These are phyloP conservation scores for Sylvietta virens DNA, from an alignment of 2,113 vertebrate genomes.

Conservation along the genomic window DNA sequence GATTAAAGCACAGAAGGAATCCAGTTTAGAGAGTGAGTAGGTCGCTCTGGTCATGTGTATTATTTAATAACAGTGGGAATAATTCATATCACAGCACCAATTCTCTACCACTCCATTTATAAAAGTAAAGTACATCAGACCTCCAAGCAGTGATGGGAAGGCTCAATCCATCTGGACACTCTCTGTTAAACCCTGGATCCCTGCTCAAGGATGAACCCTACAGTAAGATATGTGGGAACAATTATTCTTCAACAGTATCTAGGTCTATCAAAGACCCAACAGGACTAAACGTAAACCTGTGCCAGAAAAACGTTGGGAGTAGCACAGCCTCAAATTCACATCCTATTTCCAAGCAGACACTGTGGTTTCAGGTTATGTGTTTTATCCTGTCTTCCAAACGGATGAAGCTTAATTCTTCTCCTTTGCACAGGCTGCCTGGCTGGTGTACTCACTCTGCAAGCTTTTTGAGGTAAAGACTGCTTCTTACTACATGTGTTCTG, in stretches of 20 bases:
- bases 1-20: constrained; percentile 45
- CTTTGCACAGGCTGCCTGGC: background rate
- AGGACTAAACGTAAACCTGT: background rate
- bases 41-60: constrained; percentile 42
- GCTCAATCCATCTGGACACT: background rate
- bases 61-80: constrained; percentile 60
- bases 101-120: background rate
- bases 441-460: background rate
- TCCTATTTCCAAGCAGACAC: background rate
- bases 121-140: background rate
- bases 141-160: background rate
- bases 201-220: background rate
- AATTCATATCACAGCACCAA: constrained; percentile 40
- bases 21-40: constrained; percentile 9
- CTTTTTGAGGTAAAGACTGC: background rate
- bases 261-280: background rate
- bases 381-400: background rate
- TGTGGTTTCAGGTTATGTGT: background rate
- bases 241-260: background rate
- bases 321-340: background rate
- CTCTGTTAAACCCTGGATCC: background rate
- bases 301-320: background rate
- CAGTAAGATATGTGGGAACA: background rate
- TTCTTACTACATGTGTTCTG: background rate
- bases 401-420: background rate